These are phyloP conservation scores for Acrobasis repandana DNA, from an alignment of 2,888 invertebrate species.

Conservation along the genomic window DNA sequence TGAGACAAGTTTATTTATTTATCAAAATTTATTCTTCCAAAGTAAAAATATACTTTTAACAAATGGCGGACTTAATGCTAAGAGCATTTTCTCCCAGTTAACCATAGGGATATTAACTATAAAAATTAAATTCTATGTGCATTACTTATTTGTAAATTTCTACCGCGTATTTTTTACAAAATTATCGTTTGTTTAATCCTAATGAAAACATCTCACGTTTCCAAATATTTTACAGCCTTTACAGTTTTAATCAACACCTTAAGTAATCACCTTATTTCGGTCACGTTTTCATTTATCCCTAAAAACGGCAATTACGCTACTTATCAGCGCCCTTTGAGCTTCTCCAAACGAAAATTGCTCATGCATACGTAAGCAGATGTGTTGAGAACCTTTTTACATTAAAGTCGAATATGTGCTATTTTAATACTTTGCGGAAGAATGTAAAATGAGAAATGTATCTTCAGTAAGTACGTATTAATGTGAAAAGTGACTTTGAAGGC, in stretches of 20 bases:
- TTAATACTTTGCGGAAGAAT: neutral
- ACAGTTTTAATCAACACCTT: neutral
- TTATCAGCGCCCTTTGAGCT: neutral
- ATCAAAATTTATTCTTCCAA: too few relatives aligned
- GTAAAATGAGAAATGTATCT: neutral
- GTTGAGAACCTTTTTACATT: neutral
- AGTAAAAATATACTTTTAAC: too few relatives aligned
- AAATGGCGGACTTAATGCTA: too few relatives aligned
- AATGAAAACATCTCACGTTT: neutral
- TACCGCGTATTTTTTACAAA: too few relatives aligned
- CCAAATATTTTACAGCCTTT: neutral
- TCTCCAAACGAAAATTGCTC: constrained; percentile 9
- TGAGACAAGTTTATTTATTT: too few relatives aligned
- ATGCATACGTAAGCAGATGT: constrained; percentile 10
- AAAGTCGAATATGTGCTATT: too few relatives aligned
- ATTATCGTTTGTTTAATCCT: too few relatives aligned
- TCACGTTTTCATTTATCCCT: neutral
- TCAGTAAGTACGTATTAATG: neutral
- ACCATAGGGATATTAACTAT: too few relatives aligned
- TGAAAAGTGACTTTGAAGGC: too few relatives aligned
- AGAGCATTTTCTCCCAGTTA: too few relatives aligned
- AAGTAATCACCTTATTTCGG: constrained; percentile 4
- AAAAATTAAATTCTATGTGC: too few relatives aligned
- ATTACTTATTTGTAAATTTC: too few relatives aligned
- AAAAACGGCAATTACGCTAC: constrained; percentile 1